phyloP scores from a whole-genome alignment of 53 echinoderm and acorn worm genomes.

The Henricia sp. region DNA sequence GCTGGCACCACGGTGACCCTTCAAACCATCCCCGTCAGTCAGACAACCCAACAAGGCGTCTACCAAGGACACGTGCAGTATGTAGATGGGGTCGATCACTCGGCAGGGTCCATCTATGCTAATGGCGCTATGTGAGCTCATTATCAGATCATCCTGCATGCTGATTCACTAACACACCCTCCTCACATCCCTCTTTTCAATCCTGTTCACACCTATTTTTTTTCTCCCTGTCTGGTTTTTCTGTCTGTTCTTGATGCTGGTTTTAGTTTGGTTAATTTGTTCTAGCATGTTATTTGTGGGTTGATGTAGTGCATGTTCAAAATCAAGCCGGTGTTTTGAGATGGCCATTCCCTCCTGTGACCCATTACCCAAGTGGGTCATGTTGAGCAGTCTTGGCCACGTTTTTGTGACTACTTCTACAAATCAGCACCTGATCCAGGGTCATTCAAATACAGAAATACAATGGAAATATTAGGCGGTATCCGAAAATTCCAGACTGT shows the following conservation, averaged over 20 bases:
- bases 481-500: too few species aligned
- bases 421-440: too few species aligned
- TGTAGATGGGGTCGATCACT: slow-evolving; percentile 92
- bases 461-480: too few species aligned
- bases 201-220: too few species aligned
- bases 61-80: slow-evolving; percentile 99
- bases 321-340: too few species aligned
- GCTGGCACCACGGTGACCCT: slow-evolving; percentile 85
- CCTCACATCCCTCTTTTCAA: not conserved
- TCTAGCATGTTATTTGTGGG: not conserved
- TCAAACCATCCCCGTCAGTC: slow-evolving; percentile 76
- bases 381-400: too few species aligned
- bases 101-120: slow-evolving; percentile 99
- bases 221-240: not conserved
- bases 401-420: too few species aligned
- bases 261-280: slow-evolving; percentile 40
- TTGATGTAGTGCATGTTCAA: too few species aligned
- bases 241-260: not conserved
- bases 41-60: slow-evolving; percentile 72
- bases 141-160: slow-evolving; percentile 69
- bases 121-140: slow-evolving; percentile 99
- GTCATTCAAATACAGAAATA: too few species aligned
- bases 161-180: slow-evolving; percentile 26
- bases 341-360: too few species aligned
- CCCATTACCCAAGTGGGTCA: too few species aligned